Evolutionary conservation across 2,113 vertebrate genomes (phyloP).

Genomic region (Myrmecophaga tridactyla): DNA sequence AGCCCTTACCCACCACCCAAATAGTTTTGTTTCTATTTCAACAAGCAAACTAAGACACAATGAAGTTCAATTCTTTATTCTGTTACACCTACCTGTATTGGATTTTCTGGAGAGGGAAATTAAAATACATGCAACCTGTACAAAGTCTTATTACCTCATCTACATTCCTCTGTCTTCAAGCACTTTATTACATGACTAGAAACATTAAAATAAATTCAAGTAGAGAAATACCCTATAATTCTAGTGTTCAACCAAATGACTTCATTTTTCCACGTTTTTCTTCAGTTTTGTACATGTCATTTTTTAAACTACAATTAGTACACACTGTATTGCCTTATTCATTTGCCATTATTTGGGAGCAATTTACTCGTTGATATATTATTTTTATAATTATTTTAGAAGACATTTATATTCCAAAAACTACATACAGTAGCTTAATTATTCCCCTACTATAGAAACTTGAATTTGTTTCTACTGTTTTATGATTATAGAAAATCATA

Average conservation of each 20-base stretch:
- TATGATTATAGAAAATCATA: slow-evolving; percentile 6
- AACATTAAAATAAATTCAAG: slow-evolving; percentile 1
- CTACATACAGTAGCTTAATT: neutral
- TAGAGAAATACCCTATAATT: neutral
- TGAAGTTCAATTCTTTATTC: neutral
- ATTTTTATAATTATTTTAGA: slow-evolving; percentile 27
- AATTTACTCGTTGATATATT: slow-evolving; percentile 1
- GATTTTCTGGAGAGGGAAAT: neutral
- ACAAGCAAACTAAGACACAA: neutral
- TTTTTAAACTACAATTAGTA: neutral
- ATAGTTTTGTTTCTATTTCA: neutral
- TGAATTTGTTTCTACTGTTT: neutral
- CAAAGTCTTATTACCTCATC: neutral
- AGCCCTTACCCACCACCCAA: neutral
- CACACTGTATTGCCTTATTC: neutral
- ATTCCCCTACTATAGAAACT: neutral
- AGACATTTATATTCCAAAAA: neutral
- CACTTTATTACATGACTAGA: neutral
- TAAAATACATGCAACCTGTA: neutral
- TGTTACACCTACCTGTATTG: neutral
- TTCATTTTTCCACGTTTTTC: neutral
- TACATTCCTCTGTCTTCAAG: neutral
- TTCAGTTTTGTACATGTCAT: neutral
- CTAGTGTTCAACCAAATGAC: neutral
- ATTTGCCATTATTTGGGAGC: neutral